Evolutionary conservation across 2,888 invertebrate genomes (phyloP), one percentile per base, ranked within the genome.

Genomic region (Campoletis raptor): DNA sequence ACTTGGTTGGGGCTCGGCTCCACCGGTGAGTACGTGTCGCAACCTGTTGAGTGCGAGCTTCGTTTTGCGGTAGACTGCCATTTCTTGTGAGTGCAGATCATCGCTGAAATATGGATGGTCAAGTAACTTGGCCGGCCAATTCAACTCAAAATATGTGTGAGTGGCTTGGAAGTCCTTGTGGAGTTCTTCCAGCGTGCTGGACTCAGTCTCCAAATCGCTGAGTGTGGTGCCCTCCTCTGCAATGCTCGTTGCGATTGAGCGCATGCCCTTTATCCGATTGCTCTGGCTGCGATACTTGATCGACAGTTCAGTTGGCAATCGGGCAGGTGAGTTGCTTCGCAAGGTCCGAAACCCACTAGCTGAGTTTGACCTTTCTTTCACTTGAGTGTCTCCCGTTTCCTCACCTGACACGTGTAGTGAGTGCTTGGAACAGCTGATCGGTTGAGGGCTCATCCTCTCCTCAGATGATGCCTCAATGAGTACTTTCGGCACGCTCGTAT

Each of bases 71-170:
- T 66, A 67, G 0, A 66, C 7, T 12, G 37, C 18, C 0, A 66
- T 54, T 48, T 83, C 69, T n/a, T 30, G 8, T 24, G 24, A 37
- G n/a, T 77, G 48, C 1, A 83, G 12, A 2, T 64, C 40, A 3
- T 45, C 45, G 0, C 7, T 12, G 15, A 81, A 81, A 21, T 81
- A 76, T 0, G 52, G n/a, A 9, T 81, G 81, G 12, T 76, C 30
- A 8, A 76, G 12, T 30, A 36, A 36, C 0, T 18, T 2, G 0
- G 74, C 73, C 0, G 81, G 74, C 74, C 74, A 81, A 5, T 54
- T 81, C 24, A 45, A 15, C 36, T 74, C 74, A 15, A 76, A 67
- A 4, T 57, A 54, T 8, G n/a, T 9, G 21, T 74, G 81, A 6
- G 9, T n/a, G 1, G 30, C 18, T 3, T 9, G 0, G 8, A 79